Evolutionary conservation across 2,888 invertebrate species (phyloP).

Genomic region (Augiades crinisus): DNA sequence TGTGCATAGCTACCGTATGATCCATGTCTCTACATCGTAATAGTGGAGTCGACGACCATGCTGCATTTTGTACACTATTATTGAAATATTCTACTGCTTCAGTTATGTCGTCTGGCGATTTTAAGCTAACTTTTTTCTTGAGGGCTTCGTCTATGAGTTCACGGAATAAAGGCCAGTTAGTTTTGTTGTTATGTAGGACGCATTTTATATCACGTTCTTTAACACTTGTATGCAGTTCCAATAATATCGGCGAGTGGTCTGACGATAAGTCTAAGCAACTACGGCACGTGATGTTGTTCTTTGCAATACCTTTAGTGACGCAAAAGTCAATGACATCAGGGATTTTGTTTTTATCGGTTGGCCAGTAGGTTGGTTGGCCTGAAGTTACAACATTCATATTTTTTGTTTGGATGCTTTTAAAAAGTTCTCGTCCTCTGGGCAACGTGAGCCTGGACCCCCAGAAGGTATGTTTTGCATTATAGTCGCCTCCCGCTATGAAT

Average conservation of each 20-base stretch:
- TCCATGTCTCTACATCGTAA: too few species aligned
- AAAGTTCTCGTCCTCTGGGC: background rate
- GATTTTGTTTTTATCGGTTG: background rate
- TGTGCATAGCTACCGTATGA: too few species aligned
- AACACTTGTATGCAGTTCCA: background rate
- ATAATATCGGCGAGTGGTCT: background rate
- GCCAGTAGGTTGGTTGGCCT: background rate
- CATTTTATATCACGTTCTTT: background rate
- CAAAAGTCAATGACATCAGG: background rate
- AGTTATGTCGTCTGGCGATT: too few species aligned
- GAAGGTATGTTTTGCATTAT: background rate
- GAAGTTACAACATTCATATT: background rate
- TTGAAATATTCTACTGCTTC: too few species aligned
- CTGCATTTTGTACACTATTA: too few species aligned
- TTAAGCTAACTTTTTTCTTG: too few species aligned
- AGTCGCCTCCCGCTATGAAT: too few species aligned
- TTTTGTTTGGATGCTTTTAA: background rate
- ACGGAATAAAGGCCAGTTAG: background rate
- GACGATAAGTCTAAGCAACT: background rate
- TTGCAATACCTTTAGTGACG: background rate
- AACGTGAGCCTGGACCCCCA: background rate
- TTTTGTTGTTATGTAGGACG: background rate
- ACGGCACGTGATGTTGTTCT: too few species aligned
- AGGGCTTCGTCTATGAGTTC: background rate
- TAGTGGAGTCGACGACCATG: too few species aligned